Evolutionary conservation across 2,113 vertebrate species (phyloP).

Genomic region (Copsychus sechellarum): DNA sequence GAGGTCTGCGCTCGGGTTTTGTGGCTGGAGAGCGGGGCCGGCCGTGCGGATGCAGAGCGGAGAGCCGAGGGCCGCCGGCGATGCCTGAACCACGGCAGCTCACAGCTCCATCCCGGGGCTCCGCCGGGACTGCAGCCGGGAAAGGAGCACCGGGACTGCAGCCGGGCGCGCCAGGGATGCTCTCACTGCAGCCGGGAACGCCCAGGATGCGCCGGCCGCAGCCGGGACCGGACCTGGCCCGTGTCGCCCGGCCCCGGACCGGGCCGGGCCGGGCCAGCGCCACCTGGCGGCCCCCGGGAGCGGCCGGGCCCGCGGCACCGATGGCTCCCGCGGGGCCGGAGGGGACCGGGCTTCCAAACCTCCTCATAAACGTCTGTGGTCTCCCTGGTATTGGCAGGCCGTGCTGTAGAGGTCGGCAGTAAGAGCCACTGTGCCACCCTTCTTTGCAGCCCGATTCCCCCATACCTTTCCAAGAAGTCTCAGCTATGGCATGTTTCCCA

Average conservation of each 20-base stretch:
- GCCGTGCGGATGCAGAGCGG: neutral
- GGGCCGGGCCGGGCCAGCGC: neutral
- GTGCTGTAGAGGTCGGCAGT: rapidly evolving
- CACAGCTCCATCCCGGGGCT: neutral
- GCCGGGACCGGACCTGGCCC: too few species aligned
- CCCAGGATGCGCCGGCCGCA: too few species aligned
- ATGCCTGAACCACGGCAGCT: rapidly evolving
- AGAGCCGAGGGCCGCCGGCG: neutral
- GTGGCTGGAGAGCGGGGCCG: neutral
- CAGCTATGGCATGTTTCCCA: rapidly evolving
- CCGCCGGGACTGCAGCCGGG: neutral
- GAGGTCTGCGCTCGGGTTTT: neutral
- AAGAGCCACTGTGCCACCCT: neutral
- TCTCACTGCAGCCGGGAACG: too few species aligned
- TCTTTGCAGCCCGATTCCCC: neutral
- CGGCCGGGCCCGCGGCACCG: too few species aligned
- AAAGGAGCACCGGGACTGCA: neutral
- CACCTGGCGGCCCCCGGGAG: neutral
- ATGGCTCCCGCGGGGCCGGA: neutral
- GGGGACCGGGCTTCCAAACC: rapidly evolving
- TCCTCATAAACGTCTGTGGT: rapidly evolving
- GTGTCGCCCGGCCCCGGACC: neutral
- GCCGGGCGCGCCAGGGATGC: neutral
- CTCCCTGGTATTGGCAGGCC: rapidly evolving
- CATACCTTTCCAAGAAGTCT: too few species aligned